Evolutionary conservation across 2,113 vertebrate species (phyloP).

Genomic region (Bufo bufo): DNA sequence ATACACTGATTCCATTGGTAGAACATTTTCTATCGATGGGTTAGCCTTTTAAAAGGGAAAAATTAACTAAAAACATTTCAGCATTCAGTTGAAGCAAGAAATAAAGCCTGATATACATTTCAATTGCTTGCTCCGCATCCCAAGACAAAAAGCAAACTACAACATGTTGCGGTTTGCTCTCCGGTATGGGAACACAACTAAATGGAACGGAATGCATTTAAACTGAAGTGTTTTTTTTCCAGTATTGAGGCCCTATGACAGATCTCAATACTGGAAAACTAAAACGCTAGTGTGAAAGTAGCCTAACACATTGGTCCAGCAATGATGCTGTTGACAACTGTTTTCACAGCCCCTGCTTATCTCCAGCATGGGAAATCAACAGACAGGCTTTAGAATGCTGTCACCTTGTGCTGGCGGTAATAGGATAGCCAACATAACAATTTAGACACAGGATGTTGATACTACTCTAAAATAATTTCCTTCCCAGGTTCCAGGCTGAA

Average conservation of each 20-base stretch:
- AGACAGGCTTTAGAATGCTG: not conserved
- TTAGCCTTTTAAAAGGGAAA: not conserved
- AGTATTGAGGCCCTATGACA: not conserved
- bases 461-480: constrained; percentile 8
- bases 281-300: not conserved
- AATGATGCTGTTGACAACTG: constrained; percentile 7
- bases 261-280: not conserved
- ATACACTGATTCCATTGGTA: no score
- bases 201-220: no score
- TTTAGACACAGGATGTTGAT: not conserved
- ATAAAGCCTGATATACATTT: not conserved
- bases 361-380: not conserved
- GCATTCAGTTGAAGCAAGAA: not conserved
- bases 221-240: not conserved
- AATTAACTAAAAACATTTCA: not conserved
- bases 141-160: not conserved
- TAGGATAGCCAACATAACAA: constrained; percentile 7
- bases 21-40: no score
- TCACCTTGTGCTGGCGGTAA: not conserved
- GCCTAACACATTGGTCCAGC: not conserved
- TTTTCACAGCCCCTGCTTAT: not conserved
- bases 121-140: not conserved
- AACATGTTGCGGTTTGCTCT: not conserved
- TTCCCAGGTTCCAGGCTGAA: constrained; percentile 2
- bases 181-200: no score